A percentile compares a stretch with the other conserved stretches of the same genome.
Evolutionary conservation across 2,888 invertebrate genomes (phyloP).

Genomic region (Chalcosyrphus nemorum): DNA sequence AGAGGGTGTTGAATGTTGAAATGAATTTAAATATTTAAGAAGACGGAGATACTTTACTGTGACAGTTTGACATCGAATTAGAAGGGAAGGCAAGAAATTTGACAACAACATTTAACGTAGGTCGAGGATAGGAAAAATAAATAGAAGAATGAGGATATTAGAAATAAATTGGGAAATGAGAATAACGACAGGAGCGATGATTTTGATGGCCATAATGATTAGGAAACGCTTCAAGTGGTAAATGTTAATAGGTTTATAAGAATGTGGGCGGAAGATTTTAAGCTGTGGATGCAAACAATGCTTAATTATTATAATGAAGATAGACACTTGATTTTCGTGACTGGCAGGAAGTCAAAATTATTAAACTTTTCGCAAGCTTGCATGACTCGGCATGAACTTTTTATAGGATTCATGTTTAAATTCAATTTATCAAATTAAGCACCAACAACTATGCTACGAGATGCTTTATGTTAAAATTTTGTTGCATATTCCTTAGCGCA

Average conservation of each 20-base stretch:
- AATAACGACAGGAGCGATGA: not conserved
- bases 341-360: too few species aligned
- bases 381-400: too few species aligned
- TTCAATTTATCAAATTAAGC: too few species aligned
- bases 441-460: too few species aligned
- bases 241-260: not conserved
- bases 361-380: too few species aligned
- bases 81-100: not conserved
- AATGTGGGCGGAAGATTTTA: not conserved
- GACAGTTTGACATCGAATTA: not conserved
- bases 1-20: conserved; percentile 14
- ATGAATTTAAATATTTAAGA: conserved; percentile 44
- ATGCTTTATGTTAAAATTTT: too few species aligned
- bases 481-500: too few species aligned
- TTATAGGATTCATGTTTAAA: too few species aligned
- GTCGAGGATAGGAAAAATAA: not conserved
- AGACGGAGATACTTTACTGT: not conserved
- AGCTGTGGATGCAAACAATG: not conserved
- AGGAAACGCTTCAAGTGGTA: not conserved
- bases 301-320: not conserved
- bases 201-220: not conserved
- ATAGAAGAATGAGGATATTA: not conserved
- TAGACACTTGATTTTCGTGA: not conserved
- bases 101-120: not conserved
- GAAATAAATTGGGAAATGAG: not conserved